Conservation (phyloP, 2,888 invertebrate species). For the Microplitis deprimator region DNA sequence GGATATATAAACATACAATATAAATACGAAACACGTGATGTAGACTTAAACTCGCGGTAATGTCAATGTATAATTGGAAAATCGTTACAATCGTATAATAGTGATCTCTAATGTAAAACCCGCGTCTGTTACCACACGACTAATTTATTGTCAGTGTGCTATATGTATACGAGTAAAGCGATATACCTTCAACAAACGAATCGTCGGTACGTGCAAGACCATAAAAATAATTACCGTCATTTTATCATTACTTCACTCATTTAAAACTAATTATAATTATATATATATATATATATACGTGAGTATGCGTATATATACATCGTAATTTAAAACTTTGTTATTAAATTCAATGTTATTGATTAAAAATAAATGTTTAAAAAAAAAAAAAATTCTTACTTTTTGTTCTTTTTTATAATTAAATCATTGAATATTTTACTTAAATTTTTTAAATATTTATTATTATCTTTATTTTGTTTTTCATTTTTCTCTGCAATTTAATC, state of each 20-base stretch:
- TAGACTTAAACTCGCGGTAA: conserved; percentile 47
- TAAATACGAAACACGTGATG: conserved; percentile 13
- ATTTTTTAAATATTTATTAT: too few relatives aligned
- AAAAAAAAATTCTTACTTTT: background rate
- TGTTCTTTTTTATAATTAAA: too few relatives aligned
- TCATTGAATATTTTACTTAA: too few relatives aligned
- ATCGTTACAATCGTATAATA: conserved; percentile 66
- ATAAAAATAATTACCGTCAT: conserved; percentile 14
- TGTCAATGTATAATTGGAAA: conserved; percentile 68
- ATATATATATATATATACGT: background rate
- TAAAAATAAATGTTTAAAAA: background rate
- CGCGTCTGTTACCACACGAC: conserved; percentile 51
- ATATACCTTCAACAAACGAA: conserved; percentile 35
- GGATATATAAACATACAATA: conserved; percentile 9
- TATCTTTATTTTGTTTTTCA: background rate
- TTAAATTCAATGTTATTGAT: background rate
- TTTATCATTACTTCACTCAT: conserved; percentile 5
- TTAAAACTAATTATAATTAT: background rate
- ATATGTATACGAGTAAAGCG: conserved; percentile 37
- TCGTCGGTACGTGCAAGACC: conserved; percentile 14
- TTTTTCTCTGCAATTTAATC: conserved; percentile 17
- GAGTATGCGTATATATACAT: background rate
- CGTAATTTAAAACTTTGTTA: background rate
- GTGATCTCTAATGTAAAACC: conserved; percentile 54
- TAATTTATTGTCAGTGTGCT: conserved; percentile 58